Percentiles rank a stretch among this genome's conserved stretches.
Evolutionary conservation across 2,113 vertebrate genomes (phyloP).

Genomic region (Pterophyllum scalare): DNA sequence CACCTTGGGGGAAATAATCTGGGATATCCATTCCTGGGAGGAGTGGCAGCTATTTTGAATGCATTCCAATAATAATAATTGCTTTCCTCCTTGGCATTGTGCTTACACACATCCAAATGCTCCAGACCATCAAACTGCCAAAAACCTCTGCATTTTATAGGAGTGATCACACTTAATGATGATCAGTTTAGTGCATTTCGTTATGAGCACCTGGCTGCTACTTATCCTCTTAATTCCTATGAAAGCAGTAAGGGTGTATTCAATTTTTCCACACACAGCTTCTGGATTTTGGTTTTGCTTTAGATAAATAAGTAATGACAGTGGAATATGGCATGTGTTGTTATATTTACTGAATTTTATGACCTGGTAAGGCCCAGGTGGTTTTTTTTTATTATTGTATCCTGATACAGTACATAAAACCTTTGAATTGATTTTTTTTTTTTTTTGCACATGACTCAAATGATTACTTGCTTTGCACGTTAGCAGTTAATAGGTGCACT

Average conservation of each 20-base stretch:
- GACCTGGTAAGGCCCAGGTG: neutral
- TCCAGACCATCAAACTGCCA: neutral
- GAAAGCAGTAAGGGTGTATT: neutral
- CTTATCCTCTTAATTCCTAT: neutral
- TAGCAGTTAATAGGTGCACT: neutral
- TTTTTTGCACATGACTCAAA: neutral
- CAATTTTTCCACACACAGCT: neutral
- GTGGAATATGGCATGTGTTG: neutral
- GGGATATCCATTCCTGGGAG: neutral
- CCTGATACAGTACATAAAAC: neutral
- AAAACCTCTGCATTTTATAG: neutral
- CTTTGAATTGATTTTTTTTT: neutral
- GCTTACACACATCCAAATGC: neutral
- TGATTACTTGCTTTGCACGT: neutral
- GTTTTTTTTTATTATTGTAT: neutral
- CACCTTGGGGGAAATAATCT: neutral
- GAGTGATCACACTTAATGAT: neutral
- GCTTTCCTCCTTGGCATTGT: neutral
- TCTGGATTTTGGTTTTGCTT: neutral
- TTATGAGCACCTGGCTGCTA: neutral
- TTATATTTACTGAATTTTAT: neutral
- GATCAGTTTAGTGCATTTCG: neutral
- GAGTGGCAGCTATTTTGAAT: neutral
- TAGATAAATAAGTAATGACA: neutral
- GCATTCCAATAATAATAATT: neutral